Evolutionary conservation across 2,797 vertebrate genomes (phyloP).

Genomic region (Anolis apletophallus): DNA sequence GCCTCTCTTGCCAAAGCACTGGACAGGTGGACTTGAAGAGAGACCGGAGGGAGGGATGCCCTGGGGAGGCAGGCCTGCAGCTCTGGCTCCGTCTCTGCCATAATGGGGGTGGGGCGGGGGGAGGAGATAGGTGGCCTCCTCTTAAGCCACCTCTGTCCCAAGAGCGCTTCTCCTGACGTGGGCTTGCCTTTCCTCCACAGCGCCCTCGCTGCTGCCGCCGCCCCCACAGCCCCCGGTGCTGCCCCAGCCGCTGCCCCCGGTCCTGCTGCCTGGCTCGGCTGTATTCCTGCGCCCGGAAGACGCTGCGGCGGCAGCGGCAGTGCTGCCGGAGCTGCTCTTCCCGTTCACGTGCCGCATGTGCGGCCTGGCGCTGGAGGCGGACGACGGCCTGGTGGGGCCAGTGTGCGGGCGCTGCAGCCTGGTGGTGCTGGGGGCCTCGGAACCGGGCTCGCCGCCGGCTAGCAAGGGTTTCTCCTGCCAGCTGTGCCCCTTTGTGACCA

Average conservation of each 20-base stretch:
- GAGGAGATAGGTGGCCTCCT: too few species aligned
- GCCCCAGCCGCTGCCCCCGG: slow-evolving; percentile 39
- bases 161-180: too few species aligned
- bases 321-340: slow-evolving; percentile 90
- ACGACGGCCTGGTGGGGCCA: slow-evolving; percentile 86
- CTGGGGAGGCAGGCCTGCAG: too few species aligned
- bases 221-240: slow-evolving; percentile 74
- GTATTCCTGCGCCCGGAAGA: slow-evolving; percentile 77
- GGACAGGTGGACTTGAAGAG: too few species aligned
- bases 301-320: slow-evolving; percentile 81
- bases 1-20: too few species aligned
- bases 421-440: slow-evolving; percentile 80
- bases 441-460: slow-evolving; percentile 71
- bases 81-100: too few species aligned
- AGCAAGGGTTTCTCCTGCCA: slow-evolving; percentile 88
- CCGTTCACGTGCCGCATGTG: slow-evolving; percentile 90
- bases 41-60: too few species aligned
- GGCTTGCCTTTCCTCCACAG: slow-evolving; percentile 45
- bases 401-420: slow-evolving; percentile 86
- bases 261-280: slow-evolving; percentile 84
- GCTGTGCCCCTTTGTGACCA: slow-evolving; percentile 89
- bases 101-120: too few species aligned
- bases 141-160: too few species aligned
- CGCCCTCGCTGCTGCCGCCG: slow-evolving; percentile 86
- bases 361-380: slow-evolving; percentile 88